A percentile compares a stretch with the other conserved stretches of the same genome.
These are phyloP conservation scores for Drosophila yakuba DNA, from an alignment of 1,140 invertebrate genomes.

Conservation along the genomic window DNA sequence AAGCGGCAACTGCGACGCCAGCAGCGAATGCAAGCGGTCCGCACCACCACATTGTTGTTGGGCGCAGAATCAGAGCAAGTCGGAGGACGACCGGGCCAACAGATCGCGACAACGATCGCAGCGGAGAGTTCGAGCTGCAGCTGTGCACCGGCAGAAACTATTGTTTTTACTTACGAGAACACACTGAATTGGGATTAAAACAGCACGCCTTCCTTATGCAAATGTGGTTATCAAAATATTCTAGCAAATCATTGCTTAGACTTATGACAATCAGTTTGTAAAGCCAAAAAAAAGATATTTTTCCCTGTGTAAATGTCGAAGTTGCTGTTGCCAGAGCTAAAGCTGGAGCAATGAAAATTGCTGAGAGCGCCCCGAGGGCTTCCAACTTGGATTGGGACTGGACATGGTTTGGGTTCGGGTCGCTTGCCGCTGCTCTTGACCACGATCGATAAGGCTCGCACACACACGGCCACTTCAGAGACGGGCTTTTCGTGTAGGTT, in stretches of 20 bases:
- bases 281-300: background rate
- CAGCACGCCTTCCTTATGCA: too few relatives aligned
- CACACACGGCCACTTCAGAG: slow-evolving; percentile 10
- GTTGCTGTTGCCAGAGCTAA: slow-evolving; percentile 19
- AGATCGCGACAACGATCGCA: slow-evolving; percentile 76
- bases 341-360: slow-evolving; percentile 73
- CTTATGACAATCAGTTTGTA: too few relatives aligned
- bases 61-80: slow-evolving; percentile 70
- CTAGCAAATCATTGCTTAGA: too few relatives aligned
- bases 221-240: too few relatives aligned
- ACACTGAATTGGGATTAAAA: too few relatives aligned
- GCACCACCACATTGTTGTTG: slow-evolving; percentile 64
- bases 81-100: slow-evolving; percentile 46
- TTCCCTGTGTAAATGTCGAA: slow-evolving; percentile 9
- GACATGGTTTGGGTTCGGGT: slow-evolving; percentile 59
- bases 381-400: slow-evolving; percentile 65
- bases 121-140: slow-evolving; percentile 23
- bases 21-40: slow-evolving; percentile 46
- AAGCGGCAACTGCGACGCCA: slow-evolving; percentile 61
- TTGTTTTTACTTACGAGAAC: too few relatives aligned
- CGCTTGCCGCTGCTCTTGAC: slow-evolving; percentile 68
- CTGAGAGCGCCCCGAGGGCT: slow-evolving; percentile 82
- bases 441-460: slow-evolving; percentile 76
- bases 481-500: slow-evolving; percentile 36
- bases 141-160: slow-evolving; percentile 9